These are phyloP conservation scores for Salticus scenicus DNA, from an alignment of 2,888 invertebrate genomes.

Conservation along the genomic window DNA sequence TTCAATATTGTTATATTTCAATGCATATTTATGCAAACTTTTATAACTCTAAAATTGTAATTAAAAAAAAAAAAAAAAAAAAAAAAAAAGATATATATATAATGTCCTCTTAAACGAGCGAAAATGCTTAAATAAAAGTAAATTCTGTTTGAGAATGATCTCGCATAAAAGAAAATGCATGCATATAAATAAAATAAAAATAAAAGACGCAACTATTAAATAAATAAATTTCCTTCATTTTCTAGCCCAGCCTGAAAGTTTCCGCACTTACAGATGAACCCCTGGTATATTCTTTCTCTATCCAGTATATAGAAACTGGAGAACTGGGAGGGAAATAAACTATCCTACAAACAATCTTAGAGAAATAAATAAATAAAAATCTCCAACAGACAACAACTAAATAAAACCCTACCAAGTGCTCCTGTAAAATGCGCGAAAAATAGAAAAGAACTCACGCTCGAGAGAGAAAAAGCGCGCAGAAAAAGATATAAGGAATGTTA, in stretches of 20 bases:
- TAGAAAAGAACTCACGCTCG: slow-evolving; percentile 35
- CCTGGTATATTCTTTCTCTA: not conserved
- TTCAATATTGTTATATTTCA: too few relatives aligned
- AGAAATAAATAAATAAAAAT: not conserved
- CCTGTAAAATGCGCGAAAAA: slow-evolving; percentile 40
- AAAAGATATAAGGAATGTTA: slow-evolving; percentile 53
- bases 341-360: slow-evolving; percentile 28
- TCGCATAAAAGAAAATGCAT: not conserved
- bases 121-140: not conserved
- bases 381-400: slow-evolving; percentile 12
- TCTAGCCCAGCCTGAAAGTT: not conserved
- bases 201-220: not conserved
- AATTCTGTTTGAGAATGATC: not conserved
- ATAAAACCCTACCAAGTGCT: slow-evolving; percentile 33
- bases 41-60: too few relatives aligned
- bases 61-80: too few relatives aligned
- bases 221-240: too few relatives aligned
- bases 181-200: not conserved
- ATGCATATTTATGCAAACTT: too few relatives aligned
- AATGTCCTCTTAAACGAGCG: too few relatives aligned
- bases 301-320: not conserved
- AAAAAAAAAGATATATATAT: too few relatives aligned
- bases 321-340: slow-evolving; percentile 8
- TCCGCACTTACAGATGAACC: slow-evolving; percentile 21
- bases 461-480: slow-evolving; percentile 29